Conservation (phyloP, 2,797 vertebrate species). For the Enteromius anoplus region DNA sequence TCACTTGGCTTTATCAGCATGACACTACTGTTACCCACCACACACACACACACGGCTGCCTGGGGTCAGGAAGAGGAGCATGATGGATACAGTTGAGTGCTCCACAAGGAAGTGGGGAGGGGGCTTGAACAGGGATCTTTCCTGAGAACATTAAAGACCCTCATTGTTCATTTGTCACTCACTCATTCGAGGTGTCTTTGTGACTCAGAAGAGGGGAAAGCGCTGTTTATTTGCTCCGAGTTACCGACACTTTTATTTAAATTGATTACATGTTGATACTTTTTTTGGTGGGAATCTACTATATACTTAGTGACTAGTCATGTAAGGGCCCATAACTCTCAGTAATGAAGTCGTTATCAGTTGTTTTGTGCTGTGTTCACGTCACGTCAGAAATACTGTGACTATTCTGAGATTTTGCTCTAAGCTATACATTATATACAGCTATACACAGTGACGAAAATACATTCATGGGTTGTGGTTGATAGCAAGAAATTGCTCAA, state of each 20-base stretch:
- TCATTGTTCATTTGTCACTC: slow-evolving; percentile 91
- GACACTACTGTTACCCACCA: slow-evolving; percentile 61
- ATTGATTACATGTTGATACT: not conserved
- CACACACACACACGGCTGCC: slow-evolving; percentile 71
- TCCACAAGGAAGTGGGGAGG: slow-evolving; percentile 85
- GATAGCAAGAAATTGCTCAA: not conserved
- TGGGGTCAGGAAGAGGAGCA: slow-evolving; percentile 88
- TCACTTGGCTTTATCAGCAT: slow-evolving; percentile 73
- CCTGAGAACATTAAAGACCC: slow-evolving; percentile 81
- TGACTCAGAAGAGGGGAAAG: slow-evolving; percentile 37
- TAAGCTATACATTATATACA: not conserved
- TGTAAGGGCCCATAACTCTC: not conserved
- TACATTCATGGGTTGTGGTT: not conserved
- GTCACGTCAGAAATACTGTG: not conserved
- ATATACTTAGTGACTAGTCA: not conserved
- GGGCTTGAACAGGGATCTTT: slow-evolving; percentile 72
- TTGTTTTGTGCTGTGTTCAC: not conserved
- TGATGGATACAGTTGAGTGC: slow-evolving; percentile 93
- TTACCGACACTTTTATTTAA: slow-evolving; percentile 14
- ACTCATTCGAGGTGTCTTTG: slow-evolving; percentile 70
- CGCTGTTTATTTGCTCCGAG: not conserved
- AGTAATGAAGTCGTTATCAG: not conserved
- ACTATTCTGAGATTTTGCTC: not conserved
- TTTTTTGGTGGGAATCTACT: slow-evolving; percentile 2
- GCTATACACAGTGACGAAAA: not conserved